Evolutionary conservation across 2,888 invertebrate species (phyloP).

Genomic region (Drosophila nigricruria): DNA sequence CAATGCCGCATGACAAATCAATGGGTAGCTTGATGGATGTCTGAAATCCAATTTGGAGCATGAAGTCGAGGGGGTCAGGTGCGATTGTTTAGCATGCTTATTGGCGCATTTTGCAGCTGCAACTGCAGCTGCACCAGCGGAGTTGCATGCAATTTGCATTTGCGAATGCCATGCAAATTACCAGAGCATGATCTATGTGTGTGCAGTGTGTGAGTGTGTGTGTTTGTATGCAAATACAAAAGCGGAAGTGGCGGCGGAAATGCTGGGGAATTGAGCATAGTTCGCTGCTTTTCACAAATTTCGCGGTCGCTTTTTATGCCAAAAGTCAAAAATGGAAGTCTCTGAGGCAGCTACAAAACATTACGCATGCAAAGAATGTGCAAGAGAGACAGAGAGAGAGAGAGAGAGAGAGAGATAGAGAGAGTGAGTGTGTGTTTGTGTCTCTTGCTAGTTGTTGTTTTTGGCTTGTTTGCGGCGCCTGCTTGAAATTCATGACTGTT

Average conservation of each 20-base stretch:
- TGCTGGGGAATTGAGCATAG: slow-evolving; percentile 42
- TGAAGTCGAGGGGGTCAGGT: slow-evolving; percentile 5
- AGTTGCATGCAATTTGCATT: slow-evolving; percentile 62
- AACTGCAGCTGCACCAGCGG: slow-evolving; percentile 18
- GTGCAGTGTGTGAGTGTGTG: slow-evolving; percentile 1
- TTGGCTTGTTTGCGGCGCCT: slow-evolving; percentile 56
- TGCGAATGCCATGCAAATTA: slow-evolving; percentile 57
- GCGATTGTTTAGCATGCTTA: slow-evolving; percentile 75
- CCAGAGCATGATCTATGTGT: slow-evolving; percentile 46
- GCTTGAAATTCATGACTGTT: slow-evolving; percentile 80
- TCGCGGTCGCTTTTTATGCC: slow-evolving; percentile 54
- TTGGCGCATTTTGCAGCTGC: slow-evolving; percentile 62
- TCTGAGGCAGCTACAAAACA: slow-evolving; percentile 49
- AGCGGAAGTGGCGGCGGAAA: slow-evolving; percentile 61
- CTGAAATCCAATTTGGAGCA: slow-evolving; percentile 8
- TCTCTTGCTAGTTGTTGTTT: slow-evolving; percentile 14
- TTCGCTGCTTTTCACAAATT: slow-evolving; percentile 57
- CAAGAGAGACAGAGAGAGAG: slow-evolving; percentile 6
- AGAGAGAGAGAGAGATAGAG: neutral
- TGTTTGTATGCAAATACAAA: slow-evolving; percentile 65
- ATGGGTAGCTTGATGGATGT: slow-evolving; percentile 62
- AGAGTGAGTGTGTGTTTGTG: neutral
- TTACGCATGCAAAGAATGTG: slow-evolving; percentile 76
- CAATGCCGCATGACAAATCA: slow-evolving; percentile 60
- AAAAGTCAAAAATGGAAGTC: slow-evolving; percentile 63